Conservation (phyloP, 2,888 invertebrate genomes). For the Ectemnius cavifrons region DNA sequence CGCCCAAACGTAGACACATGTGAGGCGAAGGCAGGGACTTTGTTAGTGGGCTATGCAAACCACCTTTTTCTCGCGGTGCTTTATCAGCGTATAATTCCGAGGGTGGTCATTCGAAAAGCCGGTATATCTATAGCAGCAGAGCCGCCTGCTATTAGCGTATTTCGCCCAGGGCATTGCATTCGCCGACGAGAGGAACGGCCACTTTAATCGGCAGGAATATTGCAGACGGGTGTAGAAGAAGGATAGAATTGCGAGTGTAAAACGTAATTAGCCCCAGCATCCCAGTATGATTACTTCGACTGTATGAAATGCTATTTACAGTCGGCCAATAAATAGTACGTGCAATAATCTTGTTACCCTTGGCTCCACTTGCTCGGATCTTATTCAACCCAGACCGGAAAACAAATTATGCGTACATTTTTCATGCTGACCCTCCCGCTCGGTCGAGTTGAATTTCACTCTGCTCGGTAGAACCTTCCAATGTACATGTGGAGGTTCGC, state of each 20-base stretch:
- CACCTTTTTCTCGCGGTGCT: conserved; percentile 41
- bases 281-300: not conserved
- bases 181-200: not conserved
- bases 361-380: too few species aligned
- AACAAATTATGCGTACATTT: not conserved
- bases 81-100: conserved; percentile 47
- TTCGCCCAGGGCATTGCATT: not conserved
- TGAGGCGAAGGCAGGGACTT: conserved; percentile 24
- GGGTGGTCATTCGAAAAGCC: conserved; percentile 43
- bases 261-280: not conserved
- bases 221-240: not conserved
- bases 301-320: not conserved
- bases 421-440: not conserved
- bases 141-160: conserved; percentile 28
- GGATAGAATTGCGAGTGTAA: not conserved
- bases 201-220: not conserved
- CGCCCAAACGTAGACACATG: conserved; percentile 58
- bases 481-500: too few species aligned
- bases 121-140: conserved; percentile 2
- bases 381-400: not conserved
- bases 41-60: conserved; percentile 45
- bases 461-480: too few species aligned
- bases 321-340: not conserved
- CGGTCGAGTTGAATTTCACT: not conserved
- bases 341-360: not conserved